These are phyloP conservation scores for Hoplodrina blanda DNA, from an alignment of 2,888 invertebrate genomes.

Conservation along the genomic window DNA sequence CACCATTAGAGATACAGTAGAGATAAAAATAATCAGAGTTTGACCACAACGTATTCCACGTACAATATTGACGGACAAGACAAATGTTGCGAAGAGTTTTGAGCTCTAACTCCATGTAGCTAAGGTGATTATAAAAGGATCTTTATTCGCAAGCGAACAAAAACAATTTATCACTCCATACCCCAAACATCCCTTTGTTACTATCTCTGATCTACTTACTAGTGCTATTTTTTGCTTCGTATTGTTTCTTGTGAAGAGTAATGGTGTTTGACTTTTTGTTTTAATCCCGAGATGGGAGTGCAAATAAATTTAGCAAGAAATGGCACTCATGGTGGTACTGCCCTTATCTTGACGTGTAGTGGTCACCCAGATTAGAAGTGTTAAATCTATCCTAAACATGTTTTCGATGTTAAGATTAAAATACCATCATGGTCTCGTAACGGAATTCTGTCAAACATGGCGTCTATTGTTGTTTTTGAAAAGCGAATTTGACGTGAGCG, in stretches of 20 bases:
- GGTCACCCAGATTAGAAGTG: constrained; percentile 81
- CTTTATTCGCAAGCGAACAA: constrained; percentile 71
- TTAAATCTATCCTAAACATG: constrained; percentile 76
- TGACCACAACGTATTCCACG: constrained; percentile 80
- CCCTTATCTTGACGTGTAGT: constrained; percentile 78
- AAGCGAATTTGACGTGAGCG: constrained; percentile 65
- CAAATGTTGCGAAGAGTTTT: constrained; percentile 47
- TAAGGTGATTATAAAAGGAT: constrained; percentile 32
- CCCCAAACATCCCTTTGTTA: constrained; percentile 82
- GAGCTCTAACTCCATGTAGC: constrained; percentile 47
- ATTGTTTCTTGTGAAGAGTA: constrained; percentile 81
- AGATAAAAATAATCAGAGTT: constrained; percentile 87
- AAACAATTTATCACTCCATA: constrained; percentile 83
- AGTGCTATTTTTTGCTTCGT: constrained; percentile 80
- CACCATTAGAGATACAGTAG: constrained; percentile 84
- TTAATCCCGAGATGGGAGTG: constrained; percentile 79
- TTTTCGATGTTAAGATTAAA: constrained; percentile 75
- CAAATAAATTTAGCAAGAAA: constrained; percentile 85
- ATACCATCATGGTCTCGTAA: constrained; percentile 53
- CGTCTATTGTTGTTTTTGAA: constrained; percentile 59
- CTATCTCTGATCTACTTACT: constrained; percentile 88
- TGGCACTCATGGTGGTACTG: constrained; percentile 69
- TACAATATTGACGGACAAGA: constrained; percentile 49
- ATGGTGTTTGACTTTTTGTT: constrained; percentile 85
- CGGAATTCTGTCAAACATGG: constrained; percentile 57